phyloP scores from a whole-genome alignment of 2,888 invertebrate species.

The Drosophila quinaria region DNA sequence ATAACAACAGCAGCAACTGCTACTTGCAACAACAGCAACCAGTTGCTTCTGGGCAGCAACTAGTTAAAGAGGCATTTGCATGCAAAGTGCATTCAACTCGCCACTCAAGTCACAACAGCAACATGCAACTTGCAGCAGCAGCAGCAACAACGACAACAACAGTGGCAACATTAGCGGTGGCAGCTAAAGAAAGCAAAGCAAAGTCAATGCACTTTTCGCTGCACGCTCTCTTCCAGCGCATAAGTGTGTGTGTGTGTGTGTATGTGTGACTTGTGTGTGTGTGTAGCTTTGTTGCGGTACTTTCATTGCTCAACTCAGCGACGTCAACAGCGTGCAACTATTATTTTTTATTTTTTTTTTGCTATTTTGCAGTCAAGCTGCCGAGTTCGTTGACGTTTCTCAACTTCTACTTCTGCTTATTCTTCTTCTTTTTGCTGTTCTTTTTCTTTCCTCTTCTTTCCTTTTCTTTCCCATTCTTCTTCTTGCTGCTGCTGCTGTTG shows the following conservation, averaged over 20 bases:
- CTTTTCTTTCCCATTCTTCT: too few relatives aligned
- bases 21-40: slow-evolving; percentile 33
- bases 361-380: slow-evolving; percentile 33
- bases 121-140: slow-evolving; percentile 26
- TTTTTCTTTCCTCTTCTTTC: not conserved
- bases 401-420: slow-evolving; percentile 5
- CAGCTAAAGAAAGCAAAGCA: slow-evolving; percentile 72
- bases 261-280: slow-evolving; percentile 38
- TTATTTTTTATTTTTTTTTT: slow-evolving; percentile 11
- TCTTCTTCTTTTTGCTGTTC: slow-evolving; percentile 12
- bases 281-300: slow-evolving; percentile 76
- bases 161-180: slow-evolving; percentile 17
- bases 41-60: slow-evolving; percentile 47
- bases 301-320: slow-evolving; percentile 73
- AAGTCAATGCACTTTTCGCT: slow-evolving; percentile 75
- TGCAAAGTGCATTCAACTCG: slow-evolving; percentile 75
- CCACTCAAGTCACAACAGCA: slow-evolving; percentile 24
- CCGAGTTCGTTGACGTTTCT: slow-evolving; percentile 75
- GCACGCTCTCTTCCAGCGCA: slow-evolving; percentile 14
- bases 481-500: slow-evolving; percentile 7
- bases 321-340: slow-evolving; percentile 46
- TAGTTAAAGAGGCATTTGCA: slow-evolving; percentile 31
- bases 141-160: slow-evolving; percentile 23
- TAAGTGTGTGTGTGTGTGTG: slow-evolving; percentile 14
- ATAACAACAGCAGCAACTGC: slow-evolving; percentile 21